These are phyloP conservation scores for Lagria hirta DNA, from an alignment of 2,888 invertebrate genomes.

Conservation along the genomic window DNA sequence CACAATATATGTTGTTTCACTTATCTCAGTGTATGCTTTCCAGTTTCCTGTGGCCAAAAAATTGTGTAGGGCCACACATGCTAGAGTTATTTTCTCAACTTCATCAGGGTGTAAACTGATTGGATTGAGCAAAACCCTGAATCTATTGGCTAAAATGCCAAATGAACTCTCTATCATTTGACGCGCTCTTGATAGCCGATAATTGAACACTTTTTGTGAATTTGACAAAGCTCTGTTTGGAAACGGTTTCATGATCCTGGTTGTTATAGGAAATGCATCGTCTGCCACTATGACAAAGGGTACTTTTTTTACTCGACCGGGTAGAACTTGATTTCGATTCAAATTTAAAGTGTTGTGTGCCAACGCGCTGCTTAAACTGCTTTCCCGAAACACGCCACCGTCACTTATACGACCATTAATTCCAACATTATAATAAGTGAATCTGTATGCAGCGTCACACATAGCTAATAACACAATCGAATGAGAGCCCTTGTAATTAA, in stretches of 20 bases:
- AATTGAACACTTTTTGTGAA: background rate
- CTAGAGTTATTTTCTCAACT: background rate
- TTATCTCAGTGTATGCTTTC: background rate
- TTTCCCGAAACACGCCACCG: conserved; percentile 1
- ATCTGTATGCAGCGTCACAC: background rate
- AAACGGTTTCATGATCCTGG: background rate
- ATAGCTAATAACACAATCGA: conserved; percentile 1
- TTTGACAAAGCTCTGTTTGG: background rate
- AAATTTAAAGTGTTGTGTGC: background rate
- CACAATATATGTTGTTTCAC: background rate
- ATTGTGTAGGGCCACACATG: background rate
- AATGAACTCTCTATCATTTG: too few species aligned
- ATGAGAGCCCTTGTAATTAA: conserved; percentile 1
- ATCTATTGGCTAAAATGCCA: background rate
- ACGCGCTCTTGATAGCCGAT: background rate
- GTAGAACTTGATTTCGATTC: background rate
- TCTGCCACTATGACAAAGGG: background rate
- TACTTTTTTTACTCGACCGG: background rate
- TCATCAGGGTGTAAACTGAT: background rate
- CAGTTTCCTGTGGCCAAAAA: too few species aligned
- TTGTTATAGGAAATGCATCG: background rate
- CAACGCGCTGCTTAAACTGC: background rate
- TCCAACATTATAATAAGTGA: conserved; percentile 3
- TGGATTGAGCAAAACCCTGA: background rate
- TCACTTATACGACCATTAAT: conserved; percentile 4